These are phyloP conservation scores for Drepanosiphum platanoidis DNA, from an alignment of 2,888 invertebrate species.

Conservation along the genomic window DNA sequence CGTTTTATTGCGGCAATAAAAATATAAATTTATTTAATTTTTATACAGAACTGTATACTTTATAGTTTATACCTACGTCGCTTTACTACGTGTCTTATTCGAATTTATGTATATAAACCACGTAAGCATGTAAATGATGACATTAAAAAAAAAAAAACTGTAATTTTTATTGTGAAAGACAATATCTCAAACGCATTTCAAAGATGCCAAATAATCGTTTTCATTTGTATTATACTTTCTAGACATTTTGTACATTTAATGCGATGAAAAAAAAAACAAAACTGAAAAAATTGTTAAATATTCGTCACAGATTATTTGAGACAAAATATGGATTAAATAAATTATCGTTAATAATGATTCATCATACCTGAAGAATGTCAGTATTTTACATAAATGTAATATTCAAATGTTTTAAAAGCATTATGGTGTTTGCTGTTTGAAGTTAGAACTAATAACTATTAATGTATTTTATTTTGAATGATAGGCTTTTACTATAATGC, in stretches of 20 bases:
- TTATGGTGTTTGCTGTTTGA: not conserved
- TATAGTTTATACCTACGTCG: not conserved
- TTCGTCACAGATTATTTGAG: not conserved
- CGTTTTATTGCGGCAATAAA: slow-evolving; percentile 18
- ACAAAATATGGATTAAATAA: no score
- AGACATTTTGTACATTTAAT: not conserved
- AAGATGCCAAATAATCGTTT: not conserved
- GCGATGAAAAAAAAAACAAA: not conserved
- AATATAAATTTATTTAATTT: slow-evolving; percentile 23
- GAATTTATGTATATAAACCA: not conserved
- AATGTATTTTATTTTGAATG: not conserved
- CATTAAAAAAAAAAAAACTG: not conserved
- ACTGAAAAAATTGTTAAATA: no score
- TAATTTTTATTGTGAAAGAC: not conserved
- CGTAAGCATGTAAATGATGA: no score
- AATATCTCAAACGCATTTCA: not conserved
- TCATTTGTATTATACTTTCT: not conserved
- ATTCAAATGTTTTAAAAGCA: not conserved
- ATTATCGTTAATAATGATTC: not conserved
- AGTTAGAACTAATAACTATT: not conserved
- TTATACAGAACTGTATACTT: slow-evolving; percentile 1
- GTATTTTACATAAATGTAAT: not conserved
- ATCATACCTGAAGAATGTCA: not conserved
- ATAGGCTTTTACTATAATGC: not conserved
- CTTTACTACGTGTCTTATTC: not conserved